Percentiles rank a stretch among this genome's conserved stretches.
Evolutionary conservation across 2,797 vertebrate genomes (phyloP).

Genomic region (Pelobates cultripes): DNA sequence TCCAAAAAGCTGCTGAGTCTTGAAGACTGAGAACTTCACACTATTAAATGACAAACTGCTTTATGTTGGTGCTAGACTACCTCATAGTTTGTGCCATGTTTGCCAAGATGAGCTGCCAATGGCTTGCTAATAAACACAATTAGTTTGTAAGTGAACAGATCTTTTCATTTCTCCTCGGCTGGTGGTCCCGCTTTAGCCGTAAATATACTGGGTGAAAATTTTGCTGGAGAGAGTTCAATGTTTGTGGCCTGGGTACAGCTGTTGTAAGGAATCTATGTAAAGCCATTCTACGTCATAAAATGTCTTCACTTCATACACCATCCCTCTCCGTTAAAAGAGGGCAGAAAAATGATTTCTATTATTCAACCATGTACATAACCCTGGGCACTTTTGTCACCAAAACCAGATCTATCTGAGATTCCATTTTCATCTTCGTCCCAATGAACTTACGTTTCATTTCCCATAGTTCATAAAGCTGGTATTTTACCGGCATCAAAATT

Average conservation of each 20-base stretch:
- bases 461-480: too few relatives aligned
- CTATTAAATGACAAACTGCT: slow-evolving; percentile 14
- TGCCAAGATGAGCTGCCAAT: slow-evolving; percentile 26
- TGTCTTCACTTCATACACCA: too few relatives aligned
- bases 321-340: too few relatives aligned
- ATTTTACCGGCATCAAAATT: too few relatives aligned
- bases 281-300: too few relatives aligned
- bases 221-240: not conserved
- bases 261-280: too few relatives aligned
- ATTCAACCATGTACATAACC: too few relatives aligned
- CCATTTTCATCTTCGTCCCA: too few relatives aligned
- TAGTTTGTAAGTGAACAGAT: slow-evolving; percentile 39
- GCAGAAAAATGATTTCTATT: too few relatives aligned
- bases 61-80: slow-evolving; percentile 30
- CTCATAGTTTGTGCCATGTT: slow-evolving; percentile 26
- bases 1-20: not conserved
- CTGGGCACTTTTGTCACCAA: too few relatives aligned
- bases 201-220: not conserved
- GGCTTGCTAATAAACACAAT: slow-evolving; percentile 44
- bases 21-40: not conserved
- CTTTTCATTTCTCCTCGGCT: not conserved
- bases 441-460: too few relatives aligned
- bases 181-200: not conserved
- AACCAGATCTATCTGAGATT: too few relatives aligned
- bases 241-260: not conserved